Evolutionary conservation across 2,888 invertebrate genomes (phyloP).

Genomic region (Mamestra brassicae): DNA sequence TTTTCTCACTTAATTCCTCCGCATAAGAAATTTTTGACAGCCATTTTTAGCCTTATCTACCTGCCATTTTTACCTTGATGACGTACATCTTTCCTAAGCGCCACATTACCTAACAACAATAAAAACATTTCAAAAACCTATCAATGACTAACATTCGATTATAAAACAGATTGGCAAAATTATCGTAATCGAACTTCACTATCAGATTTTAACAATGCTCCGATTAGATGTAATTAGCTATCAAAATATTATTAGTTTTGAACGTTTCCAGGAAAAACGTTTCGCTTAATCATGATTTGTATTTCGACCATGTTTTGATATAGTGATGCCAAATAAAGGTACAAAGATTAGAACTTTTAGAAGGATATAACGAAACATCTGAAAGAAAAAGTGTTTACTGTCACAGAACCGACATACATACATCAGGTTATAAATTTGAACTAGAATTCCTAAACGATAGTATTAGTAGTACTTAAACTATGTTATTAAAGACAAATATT

Average conservation of each 20-base stretch:
- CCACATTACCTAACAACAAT: slow-evolving; percentile 36
- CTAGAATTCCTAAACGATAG: too few species aligned
- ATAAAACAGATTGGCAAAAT: slow-evolving; percentile 19
- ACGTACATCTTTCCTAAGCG: slow-evolving; percentile 1
- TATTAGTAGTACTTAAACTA: too few species aligned
- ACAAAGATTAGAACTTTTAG: not conserved
- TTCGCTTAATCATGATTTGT: slow-evolving; percentile 1
- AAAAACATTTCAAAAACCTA: slow-evolving; percentile 1
- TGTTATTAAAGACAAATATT: too few species aligned
- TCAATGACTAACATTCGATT: slow-evolving; percentile 25
- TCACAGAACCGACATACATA: too few species aligned
- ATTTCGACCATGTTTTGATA: not conserved
- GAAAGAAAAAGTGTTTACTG: too few species aligned
- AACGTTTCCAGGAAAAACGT: slow-evolving; percentile 5
- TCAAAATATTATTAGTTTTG: slow-evolving; percentile 25
- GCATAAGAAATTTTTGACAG: not conserved
- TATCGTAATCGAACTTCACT: slow-evolving; percentile 8
- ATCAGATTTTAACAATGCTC: slow-evolving; percentile 39
- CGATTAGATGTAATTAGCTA: slow-evolving; percentile 33
- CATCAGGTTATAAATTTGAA: too few species aligned
- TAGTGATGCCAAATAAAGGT: not conserved
- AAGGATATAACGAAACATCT: not conserved
- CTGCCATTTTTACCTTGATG: not conserved
- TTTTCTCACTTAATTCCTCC: too few species aligned
- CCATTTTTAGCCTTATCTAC: not conserved